Base-by-base conservation (phyloP, 2,797 vertebrate genomes). In the Pagetopsis macropterus region DNA sequence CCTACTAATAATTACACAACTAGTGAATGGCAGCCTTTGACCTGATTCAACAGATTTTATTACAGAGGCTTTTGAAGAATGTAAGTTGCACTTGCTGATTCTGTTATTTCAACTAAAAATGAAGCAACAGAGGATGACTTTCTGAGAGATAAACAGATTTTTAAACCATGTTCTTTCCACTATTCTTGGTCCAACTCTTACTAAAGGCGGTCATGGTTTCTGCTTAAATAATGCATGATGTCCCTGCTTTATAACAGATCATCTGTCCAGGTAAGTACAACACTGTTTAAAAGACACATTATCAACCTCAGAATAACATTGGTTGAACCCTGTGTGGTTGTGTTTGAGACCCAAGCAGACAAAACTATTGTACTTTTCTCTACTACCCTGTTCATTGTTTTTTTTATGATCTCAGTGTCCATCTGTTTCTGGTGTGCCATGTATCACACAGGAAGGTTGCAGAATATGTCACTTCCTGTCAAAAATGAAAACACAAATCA, bases 391-490 rank as follows among this genome's bases (percentile, higher is more conserved):
- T 63, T 69, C 70, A 75, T 77, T 37, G 11, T 50, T 63, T 66
- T 45, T 27, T 27, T 27, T 27, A 27, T 62, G 43, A 65, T 81
- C 62, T 68, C 45, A 78, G 17, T 27, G 66, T 63, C 75, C 80
- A 80, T 88, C 19, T 88, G 85, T 58, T 46, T 82, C 76, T 57
- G 67, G 66, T 63, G 56, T 68, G 75, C 63, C 68, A 58, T 73
- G 78, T 77, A 77, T 75, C 72, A 77, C 76, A 82, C 84, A 89
- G 85, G 86, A 91, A 88, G 80, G 67, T 88, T 76, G 84, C 87
- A 81, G 85, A 67, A 67, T 49, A 85, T 87, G 84, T 89, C 84
- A 93, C 62, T 88, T 92, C 91, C 91, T 92, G 82, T 88, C 52
- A 80, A 62, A 77, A 76, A 78, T 13, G 19, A 84, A 81, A 79